These are phyloP conservation scores for Calephelis nemesis DNA, from an alignment of 1,140 invertebrate species.

Conservation along the genomic window DNA sequence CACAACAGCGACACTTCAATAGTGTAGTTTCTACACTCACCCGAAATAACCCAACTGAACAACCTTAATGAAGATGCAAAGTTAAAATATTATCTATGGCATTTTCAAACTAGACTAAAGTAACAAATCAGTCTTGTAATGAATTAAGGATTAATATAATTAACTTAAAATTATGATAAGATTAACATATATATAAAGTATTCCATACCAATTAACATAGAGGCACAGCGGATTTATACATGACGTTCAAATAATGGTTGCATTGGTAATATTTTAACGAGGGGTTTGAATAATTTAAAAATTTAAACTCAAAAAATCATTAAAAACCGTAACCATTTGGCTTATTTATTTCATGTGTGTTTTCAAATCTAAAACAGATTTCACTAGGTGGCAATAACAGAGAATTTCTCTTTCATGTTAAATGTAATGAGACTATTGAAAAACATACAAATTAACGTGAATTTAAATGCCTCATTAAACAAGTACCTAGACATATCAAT, in stretches of 20 bases:
- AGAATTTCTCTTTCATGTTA: no score
- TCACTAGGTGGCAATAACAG: no score
- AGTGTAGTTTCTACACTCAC: constrained; percentile 62
- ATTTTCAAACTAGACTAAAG: constrained; percentile 78
- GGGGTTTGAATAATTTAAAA: no score
- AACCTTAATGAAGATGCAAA: constrained; percentile 59
- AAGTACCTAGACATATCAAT: no score
- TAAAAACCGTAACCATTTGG: no score
- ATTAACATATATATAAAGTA: constrained; percentile 42
- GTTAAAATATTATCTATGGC: constrained; percentile 65
- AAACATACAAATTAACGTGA: no score
- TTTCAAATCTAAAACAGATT: no score
- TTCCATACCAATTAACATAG: constrained; percentile 43
- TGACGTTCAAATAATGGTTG: neutral
- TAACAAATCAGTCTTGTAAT: constrained; percentile 77
- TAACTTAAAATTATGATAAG: constrained; percentile 48
- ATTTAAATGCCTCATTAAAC: no score
- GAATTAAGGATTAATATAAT: constrained; percentile 66
- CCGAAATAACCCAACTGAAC: constrained; percentile 44
- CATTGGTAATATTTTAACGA: no score
- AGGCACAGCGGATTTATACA: constrained; percentile 17
- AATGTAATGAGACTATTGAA: no score
- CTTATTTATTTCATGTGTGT: no score
- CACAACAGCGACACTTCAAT: constrained; percentile 67
- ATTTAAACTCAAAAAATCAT: no score